Evolutionary conservation across 2,888 invertebrate genomes (phyloP).

Genomic region (Papilio protenor): DNA sequence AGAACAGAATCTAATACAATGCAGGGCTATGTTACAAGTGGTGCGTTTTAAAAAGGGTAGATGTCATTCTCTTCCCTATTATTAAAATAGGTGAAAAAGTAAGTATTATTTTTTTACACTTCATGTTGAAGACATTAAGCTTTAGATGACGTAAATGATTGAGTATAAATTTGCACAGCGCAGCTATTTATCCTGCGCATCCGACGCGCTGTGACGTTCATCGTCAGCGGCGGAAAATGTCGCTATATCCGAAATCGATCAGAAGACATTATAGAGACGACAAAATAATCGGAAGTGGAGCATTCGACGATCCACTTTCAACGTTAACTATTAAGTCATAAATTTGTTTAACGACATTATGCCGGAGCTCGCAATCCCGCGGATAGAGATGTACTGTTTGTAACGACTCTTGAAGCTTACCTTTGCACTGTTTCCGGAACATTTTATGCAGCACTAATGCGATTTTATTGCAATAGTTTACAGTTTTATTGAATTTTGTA

Average conservation of each 20-base stretch:
- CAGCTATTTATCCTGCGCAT: conserved; percentile 25
- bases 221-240: conserved; percentile 36
- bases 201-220: conserved; percentile 22
- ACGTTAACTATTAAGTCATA: conserved; percentile 59
- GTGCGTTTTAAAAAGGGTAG: neutral
- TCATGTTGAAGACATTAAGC: neutral
- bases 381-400: conserved; percentile 36
- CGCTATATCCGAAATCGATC: conserved; percentile 41
- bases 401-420: conserved; percentile 32
- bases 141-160: conserved; percentile 10
- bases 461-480: conserved; percentile 19
- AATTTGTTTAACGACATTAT: conserved; percentile 58
- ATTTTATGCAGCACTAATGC: conserved; percentile 12
- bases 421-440: neutral
- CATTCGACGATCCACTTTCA: conserved; percentile 52
- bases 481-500: too few relatives aligned
- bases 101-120: neutral
- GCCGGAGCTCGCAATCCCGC: conserved; percentile 46
- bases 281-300: conserved; percentile 46
- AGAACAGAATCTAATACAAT: neutral
- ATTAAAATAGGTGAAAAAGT: neutral
- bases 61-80: too few relatives aligned
- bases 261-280: conserved; percentile 45
- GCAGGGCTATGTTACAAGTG: neutral
- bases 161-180: conserved; percentile 25